Base-by-base conservation (phyloP, 2,113 vertebrate species). In the Spilogale gracilis region DNA sequence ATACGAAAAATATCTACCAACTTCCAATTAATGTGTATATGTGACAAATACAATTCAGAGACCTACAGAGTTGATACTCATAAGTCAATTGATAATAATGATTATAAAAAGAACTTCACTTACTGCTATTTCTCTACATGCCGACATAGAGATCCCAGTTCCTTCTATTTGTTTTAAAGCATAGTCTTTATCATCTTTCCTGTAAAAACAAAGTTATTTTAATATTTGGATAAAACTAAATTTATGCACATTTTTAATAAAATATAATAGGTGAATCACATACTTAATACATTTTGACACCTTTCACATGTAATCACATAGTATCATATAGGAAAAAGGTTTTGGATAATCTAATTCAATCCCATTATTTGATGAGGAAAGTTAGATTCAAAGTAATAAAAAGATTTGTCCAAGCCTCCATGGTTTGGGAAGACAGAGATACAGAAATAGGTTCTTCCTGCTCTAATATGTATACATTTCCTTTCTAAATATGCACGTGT, bases 111-210 rank as follows among this genome's bases (percentile, higher is more conserved):
- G 60, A 97, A 92, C 65, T 98, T 86, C 97, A 99, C 99, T 99
- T 99, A 99, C 99, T 98, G 99, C 99, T 99, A 99, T 99, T 99
- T 99, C 99, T 99, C 99, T 99, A 99, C 99, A 99, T 96, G 99
- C 99, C 88, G 99, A 99, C 99, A 99, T 99, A 97, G 99, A 99
- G 99, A 99, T 99, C 98, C 99, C 99, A 97, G 99, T 99, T 99
- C 99, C 99, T 99, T 99, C 99, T 99, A 99, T 99, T 98, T 99
- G 99, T 99, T 99, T 99, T 99, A 99, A 99, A 98, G 99, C 99
- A 85, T 99, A 99, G 99, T 99, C 99, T 99, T 99, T 99, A 98
- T 99, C 99, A 99, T 99, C 99, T 99, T 99, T 99, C 99, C 99
- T 99, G 99, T 96, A 98, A 98, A 98, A 99, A 98, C 97, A 98